phyloP scores from a whole-genome alignment of 2,113 vertebrate species.

The Zeus faber region DNA sequence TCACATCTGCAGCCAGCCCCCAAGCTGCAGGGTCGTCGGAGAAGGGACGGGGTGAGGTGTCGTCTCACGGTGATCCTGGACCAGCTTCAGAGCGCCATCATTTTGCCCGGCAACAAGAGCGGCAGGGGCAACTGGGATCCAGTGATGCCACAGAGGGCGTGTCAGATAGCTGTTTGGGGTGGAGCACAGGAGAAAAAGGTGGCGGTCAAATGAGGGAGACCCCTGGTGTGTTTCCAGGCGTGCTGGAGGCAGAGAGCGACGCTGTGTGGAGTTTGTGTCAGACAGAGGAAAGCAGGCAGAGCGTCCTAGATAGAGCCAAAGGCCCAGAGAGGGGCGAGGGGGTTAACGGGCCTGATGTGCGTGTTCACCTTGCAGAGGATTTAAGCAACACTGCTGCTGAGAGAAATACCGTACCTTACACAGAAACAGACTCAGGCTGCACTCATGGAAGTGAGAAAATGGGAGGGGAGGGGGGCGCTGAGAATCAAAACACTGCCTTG shows the following conservation, averaged over 20 bases:
- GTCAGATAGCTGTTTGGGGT: conserved; percentile 26
- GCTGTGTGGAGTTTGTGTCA: conserved; percentile 34
- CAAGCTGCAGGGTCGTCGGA: conserved; percentile 26
- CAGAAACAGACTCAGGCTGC: conserved; percentile 1
- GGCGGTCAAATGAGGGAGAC: conserved; percentile 4
- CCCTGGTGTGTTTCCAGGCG: conserved; percentile 5
- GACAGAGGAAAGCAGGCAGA: conserved; percentile 25
- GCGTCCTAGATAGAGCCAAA: conserved; percentile 4
- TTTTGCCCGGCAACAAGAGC: conserved; percentile 50
- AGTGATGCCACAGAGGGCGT: conserved; percentile 37
- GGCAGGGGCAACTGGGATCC: conserved; percentile 20
- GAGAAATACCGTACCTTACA: conserved; percentile 14
- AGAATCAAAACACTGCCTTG: conserved; percentile 18
- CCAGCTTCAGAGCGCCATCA: conserved; percentile 25
- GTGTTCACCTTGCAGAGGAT: conserved; percentile 14
- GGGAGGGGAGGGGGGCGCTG: conserved; percentile 1
- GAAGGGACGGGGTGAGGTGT: no score
- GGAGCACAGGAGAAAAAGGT: conserved; percentile 17
- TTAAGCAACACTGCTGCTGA: conserved; percentile 27
- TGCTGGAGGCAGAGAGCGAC: conserved; percentile 12
- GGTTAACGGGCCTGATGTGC: conserved; percentile 11
- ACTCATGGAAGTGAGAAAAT: conserved; percentile 20
- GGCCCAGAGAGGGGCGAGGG: conserved; percentile 11
- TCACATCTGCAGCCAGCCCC: conserved; percentile 26
- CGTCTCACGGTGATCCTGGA: no score